Evolutionary conservation across 2,797 vertebrate genomes (phyloP).

Genomic region (Dryobates pubescens): DNA sequence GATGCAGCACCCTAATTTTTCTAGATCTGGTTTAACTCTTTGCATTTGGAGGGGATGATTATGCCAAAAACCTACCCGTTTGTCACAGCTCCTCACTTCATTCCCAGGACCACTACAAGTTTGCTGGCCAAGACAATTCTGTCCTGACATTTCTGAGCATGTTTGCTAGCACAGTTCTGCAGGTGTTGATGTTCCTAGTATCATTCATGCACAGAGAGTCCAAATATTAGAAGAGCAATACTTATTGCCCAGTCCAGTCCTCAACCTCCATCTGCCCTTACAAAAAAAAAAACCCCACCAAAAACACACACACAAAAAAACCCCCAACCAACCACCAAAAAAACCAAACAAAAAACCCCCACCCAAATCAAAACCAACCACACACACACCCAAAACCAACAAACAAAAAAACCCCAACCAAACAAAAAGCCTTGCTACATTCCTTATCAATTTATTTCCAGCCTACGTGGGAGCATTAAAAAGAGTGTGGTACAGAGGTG

Average conservation of each 20-base stretch:
- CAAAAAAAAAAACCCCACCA: background rate
- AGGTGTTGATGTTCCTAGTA: background rate
- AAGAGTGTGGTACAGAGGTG: background rate
- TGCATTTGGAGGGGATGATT: rapidly evolving
- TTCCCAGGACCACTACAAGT: background rate
- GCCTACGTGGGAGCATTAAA: background rate
- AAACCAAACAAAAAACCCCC: no score
- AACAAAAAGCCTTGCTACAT: background rate
- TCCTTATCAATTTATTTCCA: background rate
- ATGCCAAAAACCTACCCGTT: rapidly evolving
- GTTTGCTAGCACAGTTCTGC: background rate
- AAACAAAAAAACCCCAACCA: no score
- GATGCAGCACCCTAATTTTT: background rate
- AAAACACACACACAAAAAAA: no score
- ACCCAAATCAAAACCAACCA: no score
- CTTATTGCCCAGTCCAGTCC: rapidly evolving
- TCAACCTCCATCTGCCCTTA: background rate
- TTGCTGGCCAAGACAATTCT: background rate
- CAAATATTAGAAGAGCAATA: background rate
- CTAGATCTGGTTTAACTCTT: background rate
- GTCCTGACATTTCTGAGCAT: background rate
- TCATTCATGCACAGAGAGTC: background rate
- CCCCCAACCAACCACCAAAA: no score
- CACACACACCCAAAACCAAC: no score
- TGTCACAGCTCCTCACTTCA: background rate